These are phyloP conservation scores for Drosophila atroscutellata DNA, from an alignment of 2,888 invertebrate genomes.

Conservation along the genomic window DNA sequence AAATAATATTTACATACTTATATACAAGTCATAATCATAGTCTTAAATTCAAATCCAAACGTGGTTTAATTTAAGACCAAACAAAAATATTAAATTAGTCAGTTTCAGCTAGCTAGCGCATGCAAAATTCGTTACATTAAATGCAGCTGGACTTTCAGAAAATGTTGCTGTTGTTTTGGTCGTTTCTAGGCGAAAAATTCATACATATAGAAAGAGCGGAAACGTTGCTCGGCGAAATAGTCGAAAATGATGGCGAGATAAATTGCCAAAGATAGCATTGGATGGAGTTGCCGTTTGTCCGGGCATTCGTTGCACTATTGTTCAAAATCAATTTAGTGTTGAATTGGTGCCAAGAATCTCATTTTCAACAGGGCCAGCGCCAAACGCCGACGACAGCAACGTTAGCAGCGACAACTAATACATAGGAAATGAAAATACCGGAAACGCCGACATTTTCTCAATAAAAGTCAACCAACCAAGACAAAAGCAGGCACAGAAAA, in stretches of 20 bases:
- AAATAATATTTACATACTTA: background rate
- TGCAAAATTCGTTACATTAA: constrained; percentile 49
- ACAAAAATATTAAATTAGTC: constrained; percentile 1
- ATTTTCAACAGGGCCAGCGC: constrained; percentile 71
- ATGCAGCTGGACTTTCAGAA: constrained; percentile 13
- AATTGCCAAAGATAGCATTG: constrained; percentile 74
- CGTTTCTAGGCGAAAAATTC: constrained; percentile 7
- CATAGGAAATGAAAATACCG: constrained; percentile 61
- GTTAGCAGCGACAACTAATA: constrained; percentile 43
- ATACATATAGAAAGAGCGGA: constrained; percentile 43
- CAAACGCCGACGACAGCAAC: constrained; percentile 21
- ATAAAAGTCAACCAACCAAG: constrained; percentile 54
- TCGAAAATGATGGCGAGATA: constrained; percentile 71
- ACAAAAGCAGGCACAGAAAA: constrained; percentile 20
- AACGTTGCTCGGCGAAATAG: constrained; percentile 53
- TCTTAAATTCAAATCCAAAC: background rate
- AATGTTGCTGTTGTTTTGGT: constrained; percentile 36
- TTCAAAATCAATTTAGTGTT: constrained; percentile 84
- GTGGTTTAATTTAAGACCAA: background rate
- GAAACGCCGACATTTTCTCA: constrained; percentile 55
- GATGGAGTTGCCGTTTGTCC: constrained; percentile 40
- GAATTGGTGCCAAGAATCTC: constrained; percentile 84
- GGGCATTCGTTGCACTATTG: constrained; percentile 63
- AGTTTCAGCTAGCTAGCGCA: constrained; percentile 42
- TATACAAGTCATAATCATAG: background rate